These are phyloP conservation scores for Brienomyrus brachyistius DNA, from an alignment of 2,113 vertebrate species.

Conservation along the genomic window DNA sequence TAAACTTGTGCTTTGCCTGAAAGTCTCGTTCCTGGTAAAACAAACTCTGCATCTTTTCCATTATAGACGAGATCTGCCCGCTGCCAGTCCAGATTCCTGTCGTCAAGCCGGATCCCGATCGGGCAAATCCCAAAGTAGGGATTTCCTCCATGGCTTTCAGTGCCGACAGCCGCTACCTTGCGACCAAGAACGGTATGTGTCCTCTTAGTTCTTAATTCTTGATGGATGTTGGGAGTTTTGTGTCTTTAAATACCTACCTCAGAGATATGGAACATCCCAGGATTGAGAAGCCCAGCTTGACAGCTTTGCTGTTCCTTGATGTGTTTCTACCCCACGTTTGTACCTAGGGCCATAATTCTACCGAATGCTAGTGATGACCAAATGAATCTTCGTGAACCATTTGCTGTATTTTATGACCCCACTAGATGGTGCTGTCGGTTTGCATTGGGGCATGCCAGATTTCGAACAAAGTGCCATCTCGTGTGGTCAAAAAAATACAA, in stretches of 20 bases:
- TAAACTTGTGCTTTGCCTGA: neutral
- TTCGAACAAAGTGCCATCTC: neutral
- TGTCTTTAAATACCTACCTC: neutral
- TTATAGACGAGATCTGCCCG: conserved; percentile 72
- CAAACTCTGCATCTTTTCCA: neutral
- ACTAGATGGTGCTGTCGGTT: neutral
- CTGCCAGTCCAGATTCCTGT: conserved; percentile 70
- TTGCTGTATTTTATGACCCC: neutral
- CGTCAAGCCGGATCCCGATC: conserved; percentile 75
- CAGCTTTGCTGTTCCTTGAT: neutral
- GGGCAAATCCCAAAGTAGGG: conserved; percentile 89
- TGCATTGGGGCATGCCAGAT: too few relatives aligned
- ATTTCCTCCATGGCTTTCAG: conserved; percentile 83
- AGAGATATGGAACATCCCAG: neutral
- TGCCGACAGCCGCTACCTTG: conserved; percentile 81
- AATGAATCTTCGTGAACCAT: neutral
- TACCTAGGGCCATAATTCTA: neutral
- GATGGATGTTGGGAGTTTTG: neutral
- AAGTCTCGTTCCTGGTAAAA: neutral
- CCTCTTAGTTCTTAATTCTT: neutral
- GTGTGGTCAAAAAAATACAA: neutral
- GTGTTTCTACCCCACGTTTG: neutral
- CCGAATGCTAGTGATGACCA: neutral
- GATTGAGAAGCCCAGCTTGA: neutral
- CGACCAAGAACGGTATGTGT: conserved; percentile 77